These are phyloP conservation scores for Palythoa caribaeorum DNA, from an alignment of 92 coral and sea anemone species.

Conservation along the genomic window DNA sequence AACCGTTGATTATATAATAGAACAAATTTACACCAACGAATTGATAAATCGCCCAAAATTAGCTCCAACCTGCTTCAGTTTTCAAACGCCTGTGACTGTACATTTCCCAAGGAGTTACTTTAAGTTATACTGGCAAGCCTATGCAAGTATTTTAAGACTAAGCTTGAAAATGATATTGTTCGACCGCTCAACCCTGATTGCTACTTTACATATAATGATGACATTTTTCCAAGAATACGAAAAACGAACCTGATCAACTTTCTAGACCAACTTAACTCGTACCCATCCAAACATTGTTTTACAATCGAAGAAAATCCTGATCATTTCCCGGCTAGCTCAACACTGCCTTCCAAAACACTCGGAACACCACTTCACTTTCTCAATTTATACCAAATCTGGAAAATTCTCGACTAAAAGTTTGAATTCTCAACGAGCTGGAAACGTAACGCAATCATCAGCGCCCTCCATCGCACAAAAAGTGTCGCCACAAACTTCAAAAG, in stretches of 20 bases:
- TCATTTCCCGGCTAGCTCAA: neutral
- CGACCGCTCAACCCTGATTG: neutral
- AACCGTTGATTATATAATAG: conserved; percentile 47
- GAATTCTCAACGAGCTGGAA: neutral
- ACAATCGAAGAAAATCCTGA: neutral
- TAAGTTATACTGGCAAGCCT: neutral
- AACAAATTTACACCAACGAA: conserved; percentile 22
- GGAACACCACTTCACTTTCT: neutral
- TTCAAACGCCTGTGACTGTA: conserved; percentile 34
- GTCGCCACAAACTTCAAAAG: neutral
- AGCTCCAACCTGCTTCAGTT: conserved; percentile 35
- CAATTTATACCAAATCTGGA: neutral
- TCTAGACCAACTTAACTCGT: neutral
- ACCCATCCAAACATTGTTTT: neutral
- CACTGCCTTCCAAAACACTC: neutral
- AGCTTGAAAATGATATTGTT: neutral
- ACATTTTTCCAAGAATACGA: neutral
- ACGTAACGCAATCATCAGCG: neutral
- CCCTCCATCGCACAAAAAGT: neutral
- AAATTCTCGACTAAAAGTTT: neutral
- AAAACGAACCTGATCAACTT: no score
- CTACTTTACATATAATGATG: neutral
- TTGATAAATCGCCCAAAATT: conserved; percentile 36
- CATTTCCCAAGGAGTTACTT: conserved; percentile 9
- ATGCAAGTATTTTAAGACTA: neutral